phyloP scores from a whole-genome alignment of 1,140 invertebrate species.

The Pseudomyrmex gracilis region DNA sequence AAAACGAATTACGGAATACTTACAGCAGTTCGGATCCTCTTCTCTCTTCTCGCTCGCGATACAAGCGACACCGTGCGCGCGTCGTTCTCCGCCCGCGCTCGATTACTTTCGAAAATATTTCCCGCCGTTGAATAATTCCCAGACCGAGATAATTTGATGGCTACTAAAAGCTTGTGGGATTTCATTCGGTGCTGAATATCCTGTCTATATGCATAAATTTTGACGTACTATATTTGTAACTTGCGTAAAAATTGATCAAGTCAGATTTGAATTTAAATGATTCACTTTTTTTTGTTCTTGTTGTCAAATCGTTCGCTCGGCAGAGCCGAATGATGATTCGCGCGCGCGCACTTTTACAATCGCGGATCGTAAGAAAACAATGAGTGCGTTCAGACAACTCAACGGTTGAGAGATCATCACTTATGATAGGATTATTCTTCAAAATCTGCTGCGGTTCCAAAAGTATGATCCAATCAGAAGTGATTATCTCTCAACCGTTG shows the following conservation, averaged over 20 bases:
- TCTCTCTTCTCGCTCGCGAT: constrained; percentile 1
- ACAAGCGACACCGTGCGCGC: constrained; percentile 15
- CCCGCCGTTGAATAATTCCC: constrained; percentile 41
- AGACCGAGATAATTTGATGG: constrained; percentile 67
- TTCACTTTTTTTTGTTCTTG: constrained; percentile 6
- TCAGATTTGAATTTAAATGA: constrained; percentile 61
- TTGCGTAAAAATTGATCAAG: constrained; percentile 68
- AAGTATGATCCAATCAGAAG: no score
- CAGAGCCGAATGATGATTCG: background rate
- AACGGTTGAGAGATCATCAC: no score
- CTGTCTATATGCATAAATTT: background rate
- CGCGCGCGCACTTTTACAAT: constrained; percentile 48
- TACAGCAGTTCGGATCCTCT: constrained; percentile 37
- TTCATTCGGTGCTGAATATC: constrained; percentile 31
- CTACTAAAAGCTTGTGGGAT: constrained; percentile 68
- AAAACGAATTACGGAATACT: constrained; percentile 68
- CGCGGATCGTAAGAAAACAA: background rate
- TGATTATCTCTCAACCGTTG: no score
- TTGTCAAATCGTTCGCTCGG: constrained; percentile 1
- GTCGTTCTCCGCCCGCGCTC: background rate
- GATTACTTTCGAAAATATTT: constrained; percentile 60
- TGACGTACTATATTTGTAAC: constrained; percentile 60
- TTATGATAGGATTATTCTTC: no score
- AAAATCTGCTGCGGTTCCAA: no score
- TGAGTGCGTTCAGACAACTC: no score